A percentile compares a stretch with the other conserved stretches of the same genome.
These are phyloP conservation scores for Synodontis membranacea DNA, from an alignment of 2,113 vertebrate genomes.

Conservation along the genomic window DNA sequence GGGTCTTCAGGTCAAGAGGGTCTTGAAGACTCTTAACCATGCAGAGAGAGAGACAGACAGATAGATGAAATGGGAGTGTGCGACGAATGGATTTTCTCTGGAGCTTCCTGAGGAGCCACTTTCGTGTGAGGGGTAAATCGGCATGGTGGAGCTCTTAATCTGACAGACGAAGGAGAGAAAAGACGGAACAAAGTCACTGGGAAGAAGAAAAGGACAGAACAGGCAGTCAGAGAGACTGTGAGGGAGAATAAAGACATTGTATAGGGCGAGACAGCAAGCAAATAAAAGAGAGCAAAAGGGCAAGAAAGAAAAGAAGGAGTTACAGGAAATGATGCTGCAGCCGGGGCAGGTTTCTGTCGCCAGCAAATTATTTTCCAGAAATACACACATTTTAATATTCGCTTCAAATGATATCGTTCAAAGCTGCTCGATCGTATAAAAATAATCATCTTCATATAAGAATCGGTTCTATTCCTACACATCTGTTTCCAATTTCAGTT, in stretches of 20 bases:
- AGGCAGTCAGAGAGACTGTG: background rate
- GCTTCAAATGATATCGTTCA: background rate
- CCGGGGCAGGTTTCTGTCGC: background rate
- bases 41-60: background rate
- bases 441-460: background rate
- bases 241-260: background rate
- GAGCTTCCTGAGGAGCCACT: background rate
- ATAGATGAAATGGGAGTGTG: background rate
- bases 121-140: background rate
- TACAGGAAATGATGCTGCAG: background rate
- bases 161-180: background rate
- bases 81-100: background rate
- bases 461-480: background rate
- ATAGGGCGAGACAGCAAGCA: background rate
- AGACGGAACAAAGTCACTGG: background rate
- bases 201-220: background rate
- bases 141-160: constrained; percentile 11
- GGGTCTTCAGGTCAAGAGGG: too few relatives aligned
- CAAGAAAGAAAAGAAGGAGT: background rate
- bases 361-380: background rate
- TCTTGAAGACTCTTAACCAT: background rate
- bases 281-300: background rate
- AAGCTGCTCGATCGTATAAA: background rate
- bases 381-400: background rate
- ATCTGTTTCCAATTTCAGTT: background rate